These are phyloP conservation scores for Hypotaenidia okinawae DNA, from an alignment of 2,797 vertebrate species.

Conservation along the genomic window DNA sequence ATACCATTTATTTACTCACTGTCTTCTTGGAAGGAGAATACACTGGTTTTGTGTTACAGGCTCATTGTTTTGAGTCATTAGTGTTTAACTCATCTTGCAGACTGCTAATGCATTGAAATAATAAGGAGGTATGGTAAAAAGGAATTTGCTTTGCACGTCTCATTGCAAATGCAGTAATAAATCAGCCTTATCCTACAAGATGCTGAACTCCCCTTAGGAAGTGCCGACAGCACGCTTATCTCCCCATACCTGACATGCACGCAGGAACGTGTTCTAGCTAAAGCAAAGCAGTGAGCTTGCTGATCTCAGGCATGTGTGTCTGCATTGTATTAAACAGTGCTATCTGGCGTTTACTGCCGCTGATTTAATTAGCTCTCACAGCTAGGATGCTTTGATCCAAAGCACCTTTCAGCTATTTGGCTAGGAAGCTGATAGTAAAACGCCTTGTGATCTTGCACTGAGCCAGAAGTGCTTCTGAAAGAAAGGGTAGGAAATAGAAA, in stretches of 20 bases:
- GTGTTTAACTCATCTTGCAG: conserved; percentile 4
- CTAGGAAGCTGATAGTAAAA: neutral
- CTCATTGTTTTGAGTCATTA: conserved; percentile 16
- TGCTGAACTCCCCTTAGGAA: neutral
- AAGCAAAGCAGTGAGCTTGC: neutral
- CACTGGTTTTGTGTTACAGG: neutral
- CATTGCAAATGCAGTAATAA: neutral
- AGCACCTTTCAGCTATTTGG: neutral
- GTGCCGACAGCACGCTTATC: neutral
- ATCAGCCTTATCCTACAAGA: neutral
- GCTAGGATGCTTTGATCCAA: neutral
- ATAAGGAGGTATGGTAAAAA: neutral
- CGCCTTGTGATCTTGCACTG: neutral
- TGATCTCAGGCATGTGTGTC: neutral
- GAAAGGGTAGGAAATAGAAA: neutral
- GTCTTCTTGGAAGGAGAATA: neutral
- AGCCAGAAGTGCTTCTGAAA: neutral
- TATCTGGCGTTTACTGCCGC: neutral
- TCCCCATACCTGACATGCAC: neutral
- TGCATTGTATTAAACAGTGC: neutral
- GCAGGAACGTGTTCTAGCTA: neutral
- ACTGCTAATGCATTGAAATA: neutral
- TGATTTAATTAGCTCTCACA: neutral
- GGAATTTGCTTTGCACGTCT: neutral
- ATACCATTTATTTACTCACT: neutral